Base-by-base conservation (phyloP, 2,888 invertebrate species). In the Strigamia crassipes region DNA sequence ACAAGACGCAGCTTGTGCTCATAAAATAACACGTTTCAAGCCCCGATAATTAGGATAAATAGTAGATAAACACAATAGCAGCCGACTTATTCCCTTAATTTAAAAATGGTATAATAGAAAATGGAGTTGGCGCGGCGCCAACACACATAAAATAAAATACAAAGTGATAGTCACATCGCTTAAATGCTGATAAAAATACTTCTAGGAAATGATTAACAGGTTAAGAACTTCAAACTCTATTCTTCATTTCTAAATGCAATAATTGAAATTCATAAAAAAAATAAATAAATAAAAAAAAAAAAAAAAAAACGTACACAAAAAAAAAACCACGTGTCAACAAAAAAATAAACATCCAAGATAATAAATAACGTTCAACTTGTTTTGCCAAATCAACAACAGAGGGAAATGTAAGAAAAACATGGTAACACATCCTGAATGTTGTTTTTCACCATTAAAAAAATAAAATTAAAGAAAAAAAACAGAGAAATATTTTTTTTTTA, bases 1-100 rank as follows among this genome's bases (percentile, higher is more conserved):
- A 31, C 73, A 73, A 73, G 73, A 73, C 73, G 73, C 73, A 73
- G 73, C 73, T 73, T 73, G 73, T 73, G 73, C 73, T 73, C 73
- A 73, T 73, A 73, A 73, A 73, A 73, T 73, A 73, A 73, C 73
- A 73, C 73, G 73, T 73, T 73, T 73, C 73, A 73, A 73, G 73
- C 73, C 73, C 73, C n/a, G 73, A 73, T 73, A 73, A 73, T 73
- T 73, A 73, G 73, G 73, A 73, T 73, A 73, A 73, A 73, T 73
- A 73, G 73, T 73, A 73, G 73, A 73, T 73, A 73, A 73, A 73
- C 73, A 73, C 73, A 73, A 73, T 73, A 27, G 73, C 73, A 73
- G 73, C 73, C 73, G 73, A 73, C 73, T 73, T 73, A 73, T 73
- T 73, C 73, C 73, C 73, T 73, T 73, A 73, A 73, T 73, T 73